phyloP scores from a whole-genome alignment of 2,113 vertebrate species.

The Protobothrops flavoviridis region DNA sequence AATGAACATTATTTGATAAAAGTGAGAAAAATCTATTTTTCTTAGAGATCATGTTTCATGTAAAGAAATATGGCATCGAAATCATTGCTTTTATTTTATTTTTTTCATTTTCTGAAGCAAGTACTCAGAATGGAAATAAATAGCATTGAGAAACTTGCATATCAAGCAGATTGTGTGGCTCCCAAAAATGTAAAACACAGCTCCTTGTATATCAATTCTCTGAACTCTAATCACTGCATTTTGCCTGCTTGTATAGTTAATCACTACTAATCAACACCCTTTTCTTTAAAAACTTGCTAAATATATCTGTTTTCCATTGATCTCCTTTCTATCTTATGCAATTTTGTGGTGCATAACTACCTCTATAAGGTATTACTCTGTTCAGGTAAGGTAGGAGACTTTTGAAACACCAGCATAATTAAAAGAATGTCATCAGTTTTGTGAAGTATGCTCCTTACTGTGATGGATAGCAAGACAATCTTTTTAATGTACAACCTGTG shows the following conservation, averaged over 20 bases:
- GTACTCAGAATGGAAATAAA: constrained; percentile 45
- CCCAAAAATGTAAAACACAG: constrained; percentile 37
- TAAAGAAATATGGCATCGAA: constrained; percentile 31
- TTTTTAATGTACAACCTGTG: constrained; percentile 62
- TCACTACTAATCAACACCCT: constrained; percentile 50
- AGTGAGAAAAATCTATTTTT: constrained; percentile 23
- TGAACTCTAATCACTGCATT: constrained; percentile 42
- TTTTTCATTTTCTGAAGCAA: constrained; percentile 46
- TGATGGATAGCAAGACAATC: constrained; percentile 48
- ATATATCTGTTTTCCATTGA: constrained; percentile 51
- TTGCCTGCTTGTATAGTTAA: constrained; percentile 41
- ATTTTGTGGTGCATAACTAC: constrained; percentile 33
- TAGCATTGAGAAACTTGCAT: constrained; percentile 13
- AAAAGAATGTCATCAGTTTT: constrained; percentile 64
- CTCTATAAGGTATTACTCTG: constrained; percentile 39
- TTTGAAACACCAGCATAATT: constrained; percentile 65
- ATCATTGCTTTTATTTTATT: constrained; percentile 17
- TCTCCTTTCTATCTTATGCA: constrained; percentile 42
- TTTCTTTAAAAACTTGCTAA: constrained; percentile 36
- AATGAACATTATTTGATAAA: constrained; percentile 41
- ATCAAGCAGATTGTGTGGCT: constrained; percentile 26
- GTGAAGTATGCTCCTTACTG: constrained; percentile 60
- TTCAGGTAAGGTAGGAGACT: constrained; percentile 53
- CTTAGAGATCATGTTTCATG: constrained; percentile 30
- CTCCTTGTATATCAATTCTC: constrained; percentile 41